phyloP scores from a whole-genome alignment of 2,113 vertebrate genomes.

The Plotosus lineatus region DNA sequence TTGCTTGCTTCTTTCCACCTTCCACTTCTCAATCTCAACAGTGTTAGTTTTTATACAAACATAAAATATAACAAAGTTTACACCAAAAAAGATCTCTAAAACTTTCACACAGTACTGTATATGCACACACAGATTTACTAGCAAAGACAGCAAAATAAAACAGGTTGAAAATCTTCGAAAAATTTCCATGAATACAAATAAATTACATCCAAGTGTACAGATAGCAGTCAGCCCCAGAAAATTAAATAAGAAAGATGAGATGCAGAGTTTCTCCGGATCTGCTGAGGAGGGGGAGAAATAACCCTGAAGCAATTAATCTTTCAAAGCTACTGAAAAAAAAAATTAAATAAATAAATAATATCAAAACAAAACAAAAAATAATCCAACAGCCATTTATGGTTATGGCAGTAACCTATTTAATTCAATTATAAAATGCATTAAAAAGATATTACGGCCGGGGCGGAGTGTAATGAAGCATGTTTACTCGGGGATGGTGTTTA shows the following conservation, averaged over 20 bases:
- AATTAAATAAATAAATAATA: constrained; percentile 49
- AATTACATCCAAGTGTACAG: constrained; percentile 47
- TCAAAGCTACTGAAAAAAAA: constrained; percentile 49
- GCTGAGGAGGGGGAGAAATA: constrained; percentile 39
- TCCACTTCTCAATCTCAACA: no score
- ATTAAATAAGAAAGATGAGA: constrained; percentile 56
- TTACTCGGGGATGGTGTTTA: constrained; percentile 79
- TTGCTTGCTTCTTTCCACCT: no score
- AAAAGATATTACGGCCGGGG: constrained; percentile 80
- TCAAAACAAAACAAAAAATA: constrained; percentile 35
- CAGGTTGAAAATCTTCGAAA: constrained; percentile 18
- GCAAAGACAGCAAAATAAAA: constrained; percentile 1
- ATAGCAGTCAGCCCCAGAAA: constrained; percentile 42
- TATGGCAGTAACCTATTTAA: constrained; percentile 76
- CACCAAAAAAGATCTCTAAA: no score
- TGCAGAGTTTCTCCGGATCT: constrained; percentile 55
- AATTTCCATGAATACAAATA: constrained; percentile 48
- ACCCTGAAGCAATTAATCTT: constrained; percentile 59
- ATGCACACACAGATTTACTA: constrained; percentile 4
- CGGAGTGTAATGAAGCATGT: constrained; percentile 81
- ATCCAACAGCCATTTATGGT: constrained; percentile 71
- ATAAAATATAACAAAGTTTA: no score
- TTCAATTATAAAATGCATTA: constrained; percentile 84
- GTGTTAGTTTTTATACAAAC: no score
- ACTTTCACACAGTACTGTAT: no score